Conservation (phyloP, 2,797 vertebrate species). For the Sebastes itinus region DNA sequence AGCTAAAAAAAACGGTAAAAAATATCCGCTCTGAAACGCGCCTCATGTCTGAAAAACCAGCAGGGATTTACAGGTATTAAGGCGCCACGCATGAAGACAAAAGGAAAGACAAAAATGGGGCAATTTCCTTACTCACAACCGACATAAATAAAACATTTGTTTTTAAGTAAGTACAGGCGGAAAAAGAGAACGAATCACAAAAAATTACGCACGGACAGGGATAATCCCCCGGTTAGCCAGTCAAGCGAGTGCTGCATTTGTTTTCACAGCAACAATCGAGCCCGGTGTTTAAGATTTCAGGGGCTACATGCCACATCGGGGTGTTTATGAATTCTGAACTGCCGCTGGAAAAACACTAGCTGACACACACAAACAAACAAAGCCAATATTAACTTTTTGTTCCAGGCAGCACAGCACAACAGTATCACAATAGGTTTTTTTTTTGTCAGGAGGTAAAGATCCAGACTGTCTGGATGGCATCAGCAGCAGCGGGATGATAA, state of each 20-base stretch:
- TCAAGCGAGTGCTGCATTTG: slow-evolving; percentile 12
- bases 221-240: slow-evolving; percentile 30
- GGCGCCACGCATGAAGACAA: slow-evolving; percentile 3
- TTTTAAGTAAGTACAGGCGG: not conserved
- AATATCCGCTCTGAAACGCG: slow-evolving; percentile 11
- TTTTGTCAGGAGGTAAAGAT: slow-evolving; percentile 28
- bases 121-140: slow-evolving; percentile 1
- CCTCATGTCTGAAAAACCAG: not conserved
- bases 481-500: slow-evolving; percentile 50
- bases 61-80: slow-evolving; percentile 46
- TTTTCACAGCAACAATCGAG: slow-evolving; percentile 21
- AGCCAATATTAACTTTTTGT: slow-evolving; percentile 25
- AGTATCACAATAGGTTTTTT: not conserved
- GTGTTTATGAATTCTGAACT: slow-evolving; percentile 29
- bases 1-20: not conserved
- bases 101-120: not conserved
- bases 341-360: not conserved
- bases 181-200: not conserved
- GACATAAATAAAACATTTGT: slow-evolving; percentile 2
- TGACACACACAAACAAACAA: slow-evolving; percentile 19
- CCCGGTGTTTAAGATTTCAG: slow-evolving; percentile 35
- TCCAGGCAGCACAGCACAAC: slow-evolving; percentile 13
- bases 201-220: slow-evolving; percentile 1
- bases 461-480: slow-evolving; percentile 21
- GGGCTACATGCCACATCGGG: not conserved